These are phyloP conservation scores for Platalea minor DNA, from an alignment of 2,797 vertebrate genomes.

Conservation along the genomic window DNA sequence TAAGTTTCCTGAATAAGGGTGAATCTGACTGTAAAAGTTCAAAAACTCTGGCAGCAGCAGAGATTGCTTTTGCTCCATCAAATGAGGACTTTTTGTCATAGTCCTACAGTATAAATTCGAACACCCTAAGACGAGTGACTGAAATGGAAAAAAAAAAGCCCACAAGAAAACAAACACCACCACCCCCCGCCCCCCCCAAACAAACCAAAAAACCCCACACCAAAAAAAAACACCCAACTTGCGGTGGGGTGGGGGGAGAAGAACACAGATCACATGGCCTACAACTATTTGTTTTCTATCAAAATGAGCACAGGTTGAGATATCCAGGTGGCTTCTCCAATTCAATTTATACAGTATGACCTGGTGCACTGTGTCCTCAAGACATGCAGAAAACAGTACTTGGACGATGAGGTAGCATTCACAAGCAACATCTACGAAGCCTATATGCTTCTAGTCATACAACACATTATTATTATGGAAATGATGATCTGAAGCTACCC, in stretches of 20 bases:
- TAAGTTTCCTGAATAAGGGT: neutral
- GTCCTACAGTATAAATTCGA: neutral
- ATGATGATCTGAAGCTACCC: neutral
- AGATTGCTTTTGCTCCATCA: neutral
- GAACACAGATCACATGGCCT: neutral
- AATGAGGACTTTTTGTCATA: neutral
- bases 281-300: neutral
- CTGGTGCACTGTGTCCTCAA: neutral
- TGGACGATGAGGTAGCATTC: neutral
- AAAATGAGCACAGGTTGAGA: neutral
- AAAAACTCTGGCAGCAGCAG: neutral
- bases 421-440: neutral
- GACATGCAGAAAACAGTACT: neutral
- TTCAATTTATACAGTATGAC: neutral
- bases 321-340: neutral
- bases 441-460: neutral
- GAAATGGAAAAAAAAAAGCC: neutral
- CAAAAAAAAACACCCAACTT: fast-evolving
- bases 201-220: neutral
- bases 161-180: neutral
- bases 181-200: no score
- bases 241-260: neutral
- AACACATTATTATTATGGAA: neutral
- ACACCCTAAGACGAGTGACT: neutral
- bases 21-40: neutral